These are phyloP conservation scores for Lepus timidus DNA, from an alignment of 2,113 vertebrate genomes.

Conservation along the genomic window DNA sequence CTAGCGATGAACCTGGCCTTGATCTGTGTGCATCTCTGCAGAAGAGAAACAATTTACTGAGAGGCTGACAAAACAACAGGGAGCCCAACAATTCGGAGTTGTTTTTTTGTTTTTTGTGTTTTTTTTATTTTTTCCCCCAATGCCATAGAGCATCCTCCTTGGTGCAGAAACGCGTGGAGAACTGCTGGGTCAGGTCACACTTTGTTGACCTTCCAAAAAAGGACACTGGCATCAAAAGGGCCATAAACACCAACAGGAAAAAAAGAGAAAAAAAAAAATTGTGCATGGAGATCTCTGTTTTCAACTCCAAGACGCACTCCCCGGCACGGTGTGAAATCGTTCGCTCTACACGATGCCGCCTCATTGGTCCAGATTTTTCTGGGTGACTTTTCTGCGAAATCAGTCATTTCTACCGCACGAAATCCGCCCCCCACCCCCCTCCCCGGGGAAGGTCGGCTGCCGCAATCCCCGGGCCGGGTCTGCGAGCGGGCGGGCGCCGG, in stretches of 20 bases:
- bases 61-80: not conserved
- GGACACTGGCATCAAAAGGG: slow-evolving; percentile 37
- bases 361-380: not conserved
- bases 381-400: not conserved
- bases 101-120: no score
- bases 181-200: not conserved
- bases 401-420: not conserved
- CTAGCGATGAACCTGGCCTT: not conserved
- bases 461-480: slow-evolving; percentile 22
- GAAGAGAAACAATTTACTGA: not conserved
- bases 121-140: not conserved
- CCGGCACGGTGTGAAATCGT: not conserved
- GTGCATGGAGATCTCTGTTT: not conserved
- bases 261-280: not conserved
- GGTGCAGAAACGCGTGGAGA: slow-evolving; percentile 20
- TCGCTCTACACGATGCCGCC: not conserved
- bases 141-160: not conserved
- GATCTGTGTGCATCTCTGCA: not conserved
- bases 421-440: not conserved
- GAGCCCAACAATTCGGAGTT: not conserved
- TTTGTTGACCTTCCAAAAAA: slow-evolving; percentile 74
- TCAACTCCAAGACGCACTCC: slow-evolving; percentile 37
- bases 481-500: not conserved
- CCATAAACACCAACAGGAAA: not conserved
- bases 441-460: not conserved